These are phyloP conservation scores for Acanthosoma haemorrhoidale DNA, from an alignment of 2,888 invertebrate genomes.

Conservation along the genomic window DNA sequence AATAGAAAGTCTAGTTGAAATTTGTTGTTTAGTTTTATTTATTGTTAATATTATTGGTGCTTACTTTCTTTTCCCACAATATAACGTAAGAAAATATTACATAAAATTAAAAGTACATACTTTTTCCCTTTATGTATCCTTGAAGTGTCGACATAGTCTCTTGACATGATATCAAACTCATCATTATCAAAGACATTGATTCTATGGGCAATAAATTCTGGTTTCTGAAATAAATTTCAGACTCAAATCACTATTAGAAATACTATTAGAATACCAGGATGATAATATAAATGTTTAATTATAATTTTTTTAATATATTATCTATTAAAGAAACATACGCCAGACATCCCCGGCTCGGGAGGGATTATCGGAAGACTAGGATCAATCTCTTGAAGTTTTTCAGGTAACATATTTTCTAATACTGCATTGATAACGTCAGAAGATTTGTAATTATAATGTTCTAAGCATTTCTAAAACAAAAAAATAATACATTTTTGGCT, in stretches of 20 bases:
- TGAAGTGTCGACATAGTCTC: conserved; percentile 53
- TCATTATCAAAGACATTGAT: conserved; percentile 69
- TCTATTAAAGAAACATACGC: neutral
- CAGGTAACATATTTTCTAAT: conserved; percentile 66
- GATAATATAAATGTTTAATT: no score
- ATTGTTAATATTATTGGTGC: no score
- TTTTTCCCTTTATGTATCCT: conserved; percentile 52
- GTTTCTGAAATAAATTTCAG: conserved; percentile 30
- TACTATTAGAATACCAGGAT: no score
- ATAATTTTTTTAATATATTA: neutral
- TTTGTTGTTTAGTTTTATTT: no score
- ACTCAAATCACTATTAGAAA: neutral
- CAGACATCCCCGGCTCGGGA: conserved; percentile 31
- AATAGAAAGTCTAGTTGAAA: no score
- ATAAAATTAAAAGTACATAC: conserved; percentile 42
- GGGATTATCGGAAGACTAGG: conserved; percentile 54
- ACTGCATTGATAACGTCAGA: conserved; percentile 77
- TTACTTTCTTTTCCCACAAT: no score
- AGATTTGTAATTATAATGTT: conserved; percentile 68
- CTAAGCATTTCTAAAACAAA: conserved; percentile 65
- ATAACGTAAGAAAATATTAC: no score
- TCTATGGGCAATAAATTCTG: conserved; percentile 45
- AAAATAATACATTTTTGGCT: conserved; percentile 44
- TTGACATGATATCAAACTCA: conserved; percentile 69
- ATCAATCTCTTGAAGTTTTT: conserved; percentile 49